phyloP scores from a whole-genome alignment of 2,797 vertebrate genomes.

The Notoglanidium macrostoma region DNA sequence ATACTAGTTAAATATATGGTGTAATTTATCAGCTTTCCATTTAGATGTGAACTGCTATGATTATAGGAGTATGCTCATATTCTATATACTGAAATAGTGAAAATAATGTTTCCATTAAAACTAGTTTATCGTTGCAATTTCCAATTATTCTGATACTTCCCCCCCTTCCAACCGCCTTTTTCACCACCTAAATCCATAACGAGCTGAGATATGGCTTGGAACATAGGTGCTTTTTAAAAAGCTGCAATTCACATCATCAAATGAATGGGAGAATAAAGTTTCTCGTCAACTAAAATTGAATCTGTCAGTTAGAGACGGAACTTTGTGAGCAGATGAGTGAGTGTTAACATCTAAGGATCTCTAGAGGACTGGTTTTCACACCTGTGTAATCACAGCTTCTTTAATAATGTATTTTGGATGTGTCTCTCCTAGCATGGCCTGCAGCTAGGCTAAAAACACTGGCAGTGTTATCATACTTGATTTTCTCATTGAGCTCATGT shows the following conservation, averaged over 20 bases:
- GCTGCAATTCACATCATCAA: neutral
- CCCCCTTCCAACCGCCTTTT: too few relatives aligned
- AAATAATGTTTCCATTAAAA: too few relatives aligned
- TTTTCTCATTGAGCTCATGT: neutral
- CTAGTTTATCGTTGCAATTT: too few relatives aligned
- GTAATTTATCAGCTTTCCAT: too few relatives aligned
- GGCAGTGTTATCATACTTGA: neutral
- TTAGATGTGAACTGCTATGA: too few relatives aligned
- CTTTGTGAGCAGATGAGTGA: conserved; percentile 33
- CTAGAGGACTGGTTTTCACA: conserved; percentile 27
- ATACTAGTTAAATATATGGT: too few relatives aligned
- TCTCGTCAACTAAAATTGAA: neutral
- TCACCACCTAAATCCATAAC: too few relatives aligned
- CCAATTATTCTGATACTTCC: too few relatives aligned
- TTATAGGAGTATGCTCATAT: too few relatives aligned
- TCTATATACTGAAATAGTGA: too few relatives aligned
- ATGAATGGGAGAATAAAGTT: neutral
- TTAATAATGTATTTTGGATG: conserved; percentile 32
- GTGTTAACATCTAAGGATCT: conserved; percentile 21
- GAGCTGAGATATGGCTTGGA: neutral
- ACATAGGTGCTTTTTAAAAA: neutral
- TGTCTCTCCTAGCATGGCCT: conserved; percentile 8
- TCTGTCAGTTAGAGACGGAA: conserved; percentile 17
- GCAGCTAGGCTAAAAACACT: conserved; percentile 18
- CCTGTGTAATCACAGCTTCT: conserved; percentile 43